Percentiles rank a stretch among this genome's conserved stretches.
Conservation (phyloP, 2,888 invertebrate species). For the Silvanus unidentatus region DNA sequence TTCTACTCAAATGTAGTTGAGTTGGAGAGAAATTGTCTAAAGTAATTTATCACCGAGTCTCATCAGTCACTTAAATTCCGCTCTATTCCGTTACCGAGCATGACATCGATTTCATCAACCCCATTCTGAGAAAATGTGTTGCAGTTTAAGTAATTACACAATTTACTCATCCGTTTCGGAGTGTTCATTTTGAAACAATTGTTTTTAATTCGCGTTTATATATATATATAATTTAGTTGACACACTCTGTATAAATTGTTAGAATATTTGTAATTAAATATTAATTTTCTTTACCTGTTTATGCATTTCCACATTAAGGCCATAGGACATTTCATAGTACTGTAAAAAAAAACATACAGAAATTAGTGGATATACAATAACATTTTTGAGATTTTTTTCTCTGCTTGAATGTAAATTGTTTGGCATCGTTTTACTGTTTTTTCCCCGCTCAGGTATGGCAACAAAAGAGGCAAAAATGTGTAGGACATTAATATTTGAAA, state of each 20-base stretch:
- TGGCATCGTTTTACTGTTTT: no score
- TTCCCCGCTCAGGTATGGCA: no score
- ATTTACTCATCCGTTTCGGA: constrained; percentile 15
- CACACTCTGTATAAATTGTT: no score
- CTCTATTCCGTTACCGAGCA: constrained; percentile 8
- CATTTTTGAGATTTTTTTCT: no score
- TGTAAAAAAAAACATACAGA: constrained; percentile 57
- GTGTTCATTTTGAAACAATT: constrained; percentile 2
- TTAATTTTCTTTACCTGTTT: constrained; percentile 86
- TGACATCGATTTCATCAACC: constrained; percentile 26
- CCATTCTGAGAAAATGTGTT: constrained; percentile 21
- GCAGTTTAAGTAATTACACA: constrained; percentile 28
- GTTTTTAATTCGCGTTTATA: no score
- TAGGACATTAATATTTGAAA: no score
- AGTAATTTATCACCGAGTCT: background rate
- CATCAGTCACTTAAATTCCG: constrained; percentile 2
- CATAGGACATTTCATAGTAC: constrained; percentile 98
- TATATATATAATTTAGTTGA: no score
- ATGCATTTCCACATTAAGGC: constrained; percentile 95
- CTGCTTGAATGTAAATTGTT: no score
- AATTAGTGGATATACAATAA: no score
- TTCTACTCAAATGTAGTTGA: no score
- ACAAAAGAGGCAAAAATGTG: no score
- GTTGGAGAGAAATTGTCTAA: no score
- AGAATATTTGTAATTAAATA: background rate